phyloP scores from a whole-genome alignment of 2,797 vertebrate genomes.

The Antennarius maculatus region DNA sequence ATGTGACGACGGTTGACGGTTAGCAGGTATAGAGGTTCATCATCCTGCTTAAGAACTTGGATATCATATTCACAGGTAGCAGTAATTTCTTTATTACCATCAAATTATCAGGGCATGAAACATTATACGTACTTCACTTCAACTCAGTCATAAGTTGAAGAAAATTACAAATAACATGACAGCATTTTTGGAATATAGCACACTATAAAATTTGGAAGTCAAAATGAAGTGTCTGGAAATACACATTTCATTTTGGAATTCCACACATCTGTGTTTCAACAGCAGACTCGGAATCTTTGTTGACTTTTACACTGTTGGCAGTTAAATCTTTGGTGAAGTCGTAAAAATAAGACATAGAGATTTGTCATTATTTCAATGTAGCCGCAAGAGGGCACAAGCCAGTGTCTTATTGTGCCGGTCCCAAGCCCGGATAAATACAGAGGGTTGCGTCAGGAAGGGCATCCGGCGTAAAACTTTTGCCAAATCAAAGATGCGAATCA shows the following conservation, averaged over 20 bases:
- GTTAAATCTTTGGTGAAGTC: constrained; percentile 73
- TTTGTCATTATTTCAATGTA: not conserved
- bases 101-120: not conserved
- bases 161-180: not conserved
- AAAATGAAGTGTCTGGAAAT: not conserved
- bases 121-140: constrained; percentile 80
- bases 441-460: too few relatives aligned
- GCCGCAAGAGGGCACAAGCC: too few relatives aligned
- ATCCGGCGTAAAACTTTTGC: too few relatives aligned
- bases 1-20: too few relatives aligned
- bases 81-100: not conserved
- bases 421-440: too few relatives aligned
- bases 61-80: too few relatives aligned
- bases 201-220: too few relatives aligned
- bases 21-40: too few relatives aligned
- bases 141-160: not conserved
- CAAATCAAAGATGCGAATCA: too few relatives aligned
- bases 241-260: constrained; percentile 20
- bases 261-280: constrained; percentile 45
- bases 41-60: too few relatives aligned
- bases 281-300: constrained; percentile 38
- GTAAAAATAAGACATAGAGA: constrained; percentile 44
- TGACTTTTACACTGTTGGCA: constrained; percentile 43
- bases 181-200: not conserved
- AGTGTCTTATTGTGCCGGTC: too few relatives aligned